Conservation (phyloP, 1,140 invertebrate genomes). For the Whitmania pigra region DNA sequence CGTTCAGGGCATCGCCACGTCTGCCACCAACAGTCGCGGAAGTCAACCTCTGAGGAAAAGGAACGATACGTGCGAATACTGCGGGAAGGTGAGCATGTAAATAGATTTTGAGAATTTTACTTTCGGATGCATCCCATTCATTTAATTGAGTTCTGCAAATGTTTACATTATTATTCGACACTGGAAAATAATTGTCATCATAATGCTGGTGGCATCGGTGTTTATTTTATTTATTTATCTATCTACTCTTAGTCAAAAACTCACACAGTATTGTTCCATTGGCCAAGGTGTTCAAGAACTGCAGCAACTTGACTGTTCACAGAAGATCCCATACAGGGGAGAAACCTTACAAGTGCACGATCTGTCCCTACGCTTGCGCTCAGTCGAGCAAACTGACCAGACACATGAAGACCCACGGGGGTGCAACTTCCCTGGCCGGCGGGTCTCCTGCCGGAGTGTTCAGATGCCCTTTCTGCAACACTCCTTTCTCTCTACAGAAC, state of each 20-base stretch:
- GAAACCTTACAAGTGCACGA: slow-evolving; percentile 96
- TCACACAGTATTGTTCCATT: too few species aligned
- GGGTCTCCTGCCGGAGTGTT: slow-evolving; percentile 46
- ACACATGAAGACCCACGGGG: slow-evolving; percentile 98
- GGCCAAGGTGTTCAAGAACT: slow-evolving; percentile 89
- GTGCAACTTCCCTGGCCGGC: slow-evolving; percentile 71
- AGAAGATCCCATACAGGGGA: slow-evolving; percentile 90
- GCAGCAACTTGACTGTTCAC: slow-evolving; percentile 91
- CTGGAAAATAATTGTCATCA: background rate
- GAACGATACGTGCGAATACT: slow-evolving; percentile 94
- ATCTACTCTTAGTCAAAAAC: too few species aligned
- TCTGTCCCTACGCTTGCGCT: slow-evolving; percentile 97
- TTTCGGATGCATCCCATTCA: background rate
- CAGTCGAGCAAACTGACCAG: slow-evolving; percentile 95
- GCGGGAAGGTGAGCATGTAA: slow-evolving; percentile 91
- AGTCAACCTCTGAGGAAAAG: slow-evolving; percentile 63
- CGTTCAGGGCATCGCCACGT: background rate
- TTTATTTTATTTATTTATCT: too few species aligned
- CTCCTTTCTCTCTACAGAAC: slow-evolving; percentile 99
- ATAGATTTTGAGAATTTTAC: background rate
- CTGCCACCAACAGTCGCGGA: background rate
- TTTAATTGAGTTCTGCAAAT: background rate
- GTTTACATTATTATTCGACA: background rate
- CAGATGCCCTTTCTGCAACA: slow-evolving; percentile 93
- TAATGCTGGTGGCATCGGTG: background rate